Evolutionary conservation across 2,888 invertebrate species (phyloP).

Genomic region (Archips xylosteana): DNA sequence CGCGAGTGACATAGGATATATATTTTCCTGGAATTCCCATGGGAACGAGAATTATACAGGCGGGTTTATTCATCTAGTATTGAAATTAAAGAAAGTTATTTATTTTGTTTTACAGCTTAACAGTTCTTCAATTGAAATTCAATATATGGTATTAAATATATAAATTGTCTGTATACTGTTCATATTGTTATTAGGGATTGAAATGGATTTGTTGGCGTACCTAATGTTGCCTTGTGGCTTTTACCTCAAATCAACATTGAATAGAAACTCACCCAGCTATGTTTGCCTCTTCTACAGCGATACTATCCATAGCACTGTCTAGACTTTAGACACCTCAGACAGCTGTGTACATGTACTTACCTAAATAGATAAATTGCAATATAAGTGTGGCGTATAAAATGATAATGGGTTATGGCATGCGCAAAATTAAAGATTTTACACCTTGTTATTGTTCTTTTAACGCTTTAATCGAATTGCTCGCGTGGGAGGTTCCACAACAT

Average conservation of each 20-base stretch:
- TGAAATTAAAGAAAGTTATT: too few relatives aligned
- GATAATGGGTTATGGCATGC: slow-evolving; percentile 63
- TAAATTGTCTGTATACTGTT: neutral
- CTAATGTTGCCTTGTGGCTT: neutral
- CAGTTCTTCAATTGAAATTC: neutral
- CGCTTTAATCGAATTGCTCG: slow-evolving; percentile 56
- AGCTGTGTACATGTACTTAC: slow-evolving; percentile 34
- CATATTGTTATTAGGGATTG: neutral
- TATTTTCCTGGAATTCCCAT: too few relatives aligned
- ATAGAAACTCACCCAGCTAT: slow-evolving; percentile 13
- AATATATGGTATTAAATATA: neutral
- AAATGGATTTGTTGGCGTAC: neutral
- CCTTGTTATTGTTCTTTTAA: slow-evolving; percentile 56
- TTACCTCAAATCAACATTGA: slow-evolving; percentile 17
- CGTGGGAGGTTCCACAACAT: slow-evolving; percentile 47
- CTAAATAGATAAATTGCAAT: slow-evolving; percentile 32
- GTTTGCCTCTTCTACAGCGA: slow-evolving; percentile 6
- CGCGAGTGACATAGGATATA: too few relatives aligned
- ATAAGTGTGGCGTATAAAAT: slow-evolving; percentile 59
- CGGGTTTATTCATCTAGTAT: too few relatives aligned
- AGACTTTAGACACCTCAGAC: slow-evolving; percentile 41
- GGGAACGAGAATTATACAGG: too few relatives aligned
- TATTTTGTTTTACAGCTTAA: neutral
- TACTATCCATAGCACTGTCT: slow-evolving; percentile 35
- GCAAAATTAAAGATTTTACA: slow-evolving; percentile 75